Percentiles rank a stretch among this genome's conserved stretches.
Evolutionary conservation across 35 echinoderm and acorn worm genomes (phyloP).

Genomic region (Heliocidaris erythrogramma): DNA sequence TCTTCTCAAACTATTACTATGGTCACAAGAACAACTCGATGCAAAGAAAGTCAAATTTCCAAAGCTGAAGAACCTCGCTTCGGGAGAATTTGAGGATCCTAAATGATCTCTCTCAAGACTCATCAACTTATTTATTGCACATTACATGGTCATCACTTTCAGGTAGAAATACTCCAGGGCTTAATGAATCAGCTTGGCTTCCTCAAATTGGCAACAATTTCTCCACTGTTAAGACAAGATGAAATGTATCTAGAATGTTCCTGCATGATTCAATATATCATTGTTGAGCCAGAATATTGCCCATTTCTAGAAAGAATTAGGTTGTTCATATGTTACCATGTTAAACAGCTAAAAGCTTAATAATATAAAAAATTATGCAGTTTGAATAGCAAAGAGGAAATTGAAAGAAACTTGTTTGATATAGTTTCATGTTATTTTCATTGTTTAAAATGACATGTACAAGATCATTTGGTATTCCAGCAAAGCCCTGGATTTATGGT

Average conservation of each 20-base stretch:
- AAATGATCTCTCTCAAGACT: slow-evolving; percentile 50
- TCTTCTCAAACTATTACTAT: slow-evolving; percentile 90
- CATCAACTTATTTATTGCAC: background rate
- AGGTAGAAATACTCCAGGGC: background rate
- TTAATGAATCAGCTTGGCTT: background rate
- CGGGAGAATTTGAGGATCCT: slow-evolving; percentile 78
- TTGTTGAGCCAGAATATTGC: background rate
- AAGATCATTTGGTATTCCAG: too few relatives aligned
- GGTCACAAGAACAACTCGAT: slow-evolving; percentile 97
- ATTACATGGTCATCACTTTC: background rate
- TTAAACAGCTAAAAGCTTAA: too few relatives aligned
- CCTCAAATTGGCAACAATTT: background rate
- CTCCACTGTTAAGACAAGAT: background rate
- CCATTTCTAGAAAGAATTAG: too few relatives aligned
- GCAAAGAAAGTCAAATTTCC: slow-evolving; percentile 94
- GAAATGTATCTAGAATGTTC: background rate
- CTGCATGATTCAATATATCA: background rate
- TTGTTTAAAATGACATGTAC: too few relatives aligned
- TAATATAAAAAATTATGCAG: too few relatives aligned
- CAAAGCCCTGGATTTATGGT: too few relatives aligned
- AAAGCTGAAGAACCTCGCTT: slow-evolving; percentile 85
- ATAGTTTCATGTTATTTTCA: too few relatives aligned
- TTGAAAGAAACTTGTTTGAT: too few relatives aligned
- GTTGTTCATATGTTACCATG: too few relatives aligned
- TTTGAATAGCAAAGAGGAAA: too few relatives aligned